Evolutionary conservation across 2,888 invertebrate species (phyloP).

Genomic region (Metalampra italica): DNA sequence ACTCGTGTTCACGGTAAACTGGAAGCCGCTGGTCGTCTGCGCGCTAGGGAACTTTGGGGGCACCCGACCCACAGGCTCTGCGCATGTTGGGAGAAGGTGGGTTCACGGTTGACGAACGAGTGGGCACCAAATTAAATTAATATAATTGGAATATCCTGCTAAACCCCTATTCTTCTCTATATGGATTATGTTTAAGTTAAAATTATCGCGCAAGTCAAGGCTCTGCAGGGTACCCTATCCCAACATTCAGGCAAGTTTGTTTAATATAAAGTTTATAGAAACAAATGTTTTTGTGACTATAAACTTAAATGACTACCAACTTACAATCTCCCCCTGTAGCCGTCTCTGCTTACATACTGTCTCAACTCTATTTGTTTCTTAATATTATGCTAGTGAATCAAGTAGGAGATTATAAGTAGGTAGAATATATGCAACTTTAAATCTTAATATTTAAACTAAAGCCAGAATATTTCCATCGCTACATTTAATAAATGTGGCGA

Average conservation of each 20-base stretch:
- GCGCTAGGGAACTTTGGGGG: conserved; percentile 81
- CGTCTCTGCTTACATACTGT: background rate
- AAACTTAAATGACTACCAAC: conserved; percentile 17
- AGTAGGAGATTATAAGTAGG: background rate
- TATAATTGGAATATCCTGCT: conserved; percentile 26
- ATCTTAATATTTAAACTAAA: no score
- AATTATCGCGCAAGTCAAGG: conserved; percentile 57
- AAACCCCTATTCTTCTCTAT: conserved; percentile 38
- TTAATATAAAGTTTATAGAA: conserved; percentile 38
- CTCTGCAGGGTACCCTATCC: conserved; percentile 96
- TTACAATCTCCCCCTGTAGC: background rate
- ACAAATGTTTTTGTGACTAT: conserved; percentile 48
- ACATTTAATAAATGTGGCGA: no score
- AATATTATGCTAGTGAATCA: background rate
- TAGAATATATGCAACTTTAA: no score
- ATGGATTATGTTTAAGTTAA: conserved; percentile 20
- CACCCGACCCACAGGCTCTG: conserved; percentile 83
- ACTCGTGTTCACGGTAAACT: conserved; percentile 67
- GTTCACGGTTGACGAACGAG: conserved; percentile 55
- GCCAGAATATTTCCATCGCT: background rate
- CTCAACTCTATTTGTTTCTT: no score
- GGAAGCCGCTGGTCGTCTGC: conserved; percentile 80
- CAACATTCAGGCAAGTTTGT: conserved; percentile 94
- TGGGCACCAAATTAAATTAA: conserved; percentile 27
- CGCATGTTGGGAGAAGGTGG: conserved; percentile 77